These are phyloP conservation scores for Peromyscus maniculatus DNA, from an alignment of 2,113 vertebrate species.

Conservation along the genomic window DNA sequence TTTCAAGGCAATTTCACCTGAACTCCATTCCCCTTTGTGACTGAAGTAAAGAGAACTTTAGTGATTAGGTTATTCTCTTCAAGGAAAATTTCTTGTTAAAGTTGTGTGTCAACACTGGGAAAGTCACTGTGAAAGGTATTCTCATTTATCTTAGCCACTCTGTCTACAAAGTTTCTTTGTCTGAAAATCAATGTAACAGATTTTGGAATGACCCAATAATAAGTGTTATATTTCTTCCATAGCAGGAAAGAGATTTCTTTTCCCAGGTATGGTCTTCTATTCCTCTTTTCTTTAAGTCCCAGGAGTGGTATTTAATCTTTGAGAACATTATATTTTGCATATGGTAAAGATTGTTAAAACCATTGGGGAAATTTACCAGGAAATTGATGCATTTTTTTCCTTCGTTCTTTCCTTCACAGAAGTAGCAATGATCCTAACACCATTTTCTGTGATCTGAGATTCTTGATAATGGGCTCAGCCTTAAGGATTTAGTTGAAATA, in stretches of 20 bases:
- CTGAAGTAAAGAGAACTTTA: constrained; percentile 70
- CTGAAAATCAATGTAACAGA: constrained; percentile 67
- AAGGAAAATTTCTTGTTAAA: constrained; percentile 55
- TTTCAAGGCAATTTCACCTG: constrained; percentile 84
- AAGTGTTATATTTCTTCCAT: constrained; percentile 73
- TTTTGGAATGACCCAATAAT: constrained; percentile 73
- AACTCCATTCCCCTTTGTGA: constrained; percentile 76
- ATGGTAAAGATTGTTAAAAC: constrained; percentile 77
- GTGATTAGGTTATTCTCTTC: constrained; percentile 78
- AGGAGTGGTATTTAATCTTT: constrained; percentile 74
- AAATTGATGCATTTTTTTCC: constrained; percentile 68
- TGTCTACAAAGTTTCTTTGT: constrained; percentile 71
- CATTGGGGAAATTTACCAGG: constrained; percentile 69
- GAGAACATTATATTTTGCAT: constrained; percentile 76
- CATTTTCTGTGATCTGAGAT: constrained; percentile 64
- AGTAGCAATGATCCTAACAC: constrained; percentile 61
- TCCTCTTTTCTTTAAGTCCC: constrained; percentile 76
- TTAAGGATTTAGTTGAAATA: constrained; percentile 50
- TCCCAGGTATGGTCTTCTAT: constrained; percentile 42
- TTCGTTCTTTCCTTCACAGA: constrained; percentile 34
- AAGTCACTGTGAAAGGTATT: constrained; percentile 47
- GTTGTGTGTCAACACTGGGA: constrained; percentile 51
- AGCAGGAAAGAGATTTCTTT: constrained; percentile 71
- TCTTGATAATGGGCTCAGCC: constrained; percentile 37
- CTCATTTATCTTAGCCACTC: constrained; percentile 48